phyloP scores from a whole-genome alignment of 2,888 invertebrate species.

The Parnassius smintheus region DNA sequence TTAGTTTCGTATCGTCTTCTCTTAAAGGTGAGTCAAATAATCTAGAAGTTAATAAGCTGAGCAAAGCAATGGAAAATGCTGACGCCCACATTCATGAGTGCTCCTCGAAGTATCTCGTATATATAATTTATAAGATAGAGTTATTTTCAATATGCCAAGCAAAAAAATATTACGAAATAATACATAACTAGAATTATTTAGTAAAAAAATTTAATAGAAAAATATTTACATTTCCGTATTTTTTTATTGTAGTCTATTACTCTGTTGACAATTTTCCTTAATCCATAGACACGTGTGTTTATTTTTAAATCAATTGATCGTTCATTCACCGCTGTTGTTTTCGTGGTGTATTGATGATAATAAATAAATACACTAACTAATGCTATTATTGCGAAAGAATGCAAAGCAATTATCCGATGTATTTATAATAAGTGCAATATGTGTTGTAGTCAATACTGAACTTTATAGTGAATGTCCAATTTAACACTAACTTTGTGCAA shows the following conservation, averaged over 20 bases:
- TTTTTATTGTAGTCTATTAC: constrained; percentile 36
- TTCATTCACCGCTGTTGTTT: constrained; percentile 81
- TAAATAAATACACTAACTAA: constrained; percentile 59
- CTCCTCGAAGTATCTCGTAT: too few species aligned
- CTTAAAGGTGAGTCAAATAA: too few species aligned
- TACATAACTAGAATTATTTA: neutral
- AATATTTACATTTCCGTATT: neutral
- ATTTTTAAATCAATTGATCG: constrained; percentile 75
- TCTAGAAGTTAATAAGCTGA: too few species aligned
- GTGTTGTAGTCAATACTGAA: constrained; percentile 49
- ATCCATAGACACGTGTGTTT: constrained; percentile 51
- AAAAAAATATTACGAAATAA: too few species aligned
- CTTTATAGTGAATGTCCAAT: constrained; percentile 50
- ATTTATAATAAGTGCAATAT: constrained; percentile 68
- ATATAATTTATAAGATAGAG: too few species aligned
- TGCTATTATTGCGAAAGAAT: constrained; percentile 61
- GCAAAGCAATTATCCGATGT: constrained; percentile 57
- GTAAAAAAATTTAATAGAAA: neutral
- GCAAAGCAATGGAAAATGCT: too few species aligned
- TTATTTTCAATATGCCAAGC: too few species aligned
- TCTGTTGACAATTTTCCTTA: constrained; percentile 47
- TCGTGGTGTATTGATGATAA: constrained; percentile 76
- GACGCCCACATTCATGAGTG: too few species aligned
- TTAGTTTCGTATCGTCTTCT: too few species aligned
- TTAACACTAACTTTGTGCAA: constrained; percentile 66